These are phyloP conservation scores for Tanypteryx hageni DNA, from an alignment of 2,888 invertebrate species.

Conservation along the genomic window DNA sequence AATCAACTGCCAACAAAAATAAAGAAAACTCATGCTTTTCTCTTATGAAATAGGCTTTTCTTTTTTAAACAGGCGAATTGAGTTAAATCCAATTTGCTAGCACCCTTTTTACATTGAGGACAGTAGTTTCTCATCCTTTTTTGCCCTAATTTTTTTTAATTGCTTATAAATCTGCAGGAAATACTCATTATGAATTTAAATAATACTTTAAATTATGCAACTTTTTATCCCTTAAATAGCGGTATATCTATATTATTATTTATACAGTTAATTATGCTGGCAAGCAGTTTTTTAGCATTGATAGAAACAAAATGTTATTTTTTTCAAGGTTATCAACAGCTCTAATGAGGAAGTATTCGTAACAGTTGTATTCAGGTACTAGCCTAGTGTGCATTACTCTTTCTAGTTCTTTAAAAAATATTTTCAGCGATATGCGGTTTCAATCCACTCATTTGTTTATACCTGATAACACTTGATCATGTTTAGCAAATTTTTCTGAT, in stretches of 20 bases:
- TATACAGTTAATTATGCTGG: slow-evolving; percentile 50
- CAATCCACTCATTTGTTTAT: slow-evolving; percentile 48
- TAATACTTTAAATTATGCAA: slow-evolving; percentile 54
- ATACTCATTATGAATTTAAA: slow-evolving; percentile 50
- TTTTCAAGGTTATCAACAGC: slow-evolving; percentile 42
- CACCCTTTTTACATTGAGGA: slow-evolving; percentile 58
- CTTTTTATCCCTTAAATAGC: slow-evolving; percentile 40
- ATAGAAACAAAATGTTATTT: slow-evolving; percentile 26
- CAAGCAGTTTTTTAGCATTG: slow-evolving; percentile 55
- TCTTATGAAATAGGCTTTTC: slow-evolving; percentile 18
- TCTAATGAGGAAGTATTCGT: slow-evolving; percentile 51
- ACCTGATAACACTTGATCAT: neutral
- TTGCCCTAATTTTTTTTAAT: slow-evolving; percentile 3
- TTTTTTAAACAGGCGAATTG: slow-evolving; percentile 48
- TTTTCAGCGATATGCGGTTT: slow-evolving; percentile 61
- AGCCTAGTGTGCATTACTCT: slow-evolving; percentile 63
- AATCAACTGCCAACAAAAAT: slow-evolving; percentile 11
- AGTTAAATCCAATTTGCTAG: slow-evolving; percentile 61
- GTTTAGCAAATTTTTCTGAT: slow-evolving; percentile 20
- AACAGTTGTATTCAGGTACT: slow-evolving; percentile 56
- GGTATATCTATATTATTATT: slow-evolving; percentile 60
- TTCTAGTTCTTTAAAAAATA: slow-evolving; percentile 60
- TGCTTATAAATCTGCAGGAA: slow-evolving; percentile 40
- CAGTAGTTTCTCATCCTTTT: slow-evolving; percentile 50
- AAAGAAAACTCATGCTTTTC: slow-evolving; percentile 34